phyloP scores from a whole-genome alignment of 2,888 invertebrate species.

The Andrena bicolor region DNA sequence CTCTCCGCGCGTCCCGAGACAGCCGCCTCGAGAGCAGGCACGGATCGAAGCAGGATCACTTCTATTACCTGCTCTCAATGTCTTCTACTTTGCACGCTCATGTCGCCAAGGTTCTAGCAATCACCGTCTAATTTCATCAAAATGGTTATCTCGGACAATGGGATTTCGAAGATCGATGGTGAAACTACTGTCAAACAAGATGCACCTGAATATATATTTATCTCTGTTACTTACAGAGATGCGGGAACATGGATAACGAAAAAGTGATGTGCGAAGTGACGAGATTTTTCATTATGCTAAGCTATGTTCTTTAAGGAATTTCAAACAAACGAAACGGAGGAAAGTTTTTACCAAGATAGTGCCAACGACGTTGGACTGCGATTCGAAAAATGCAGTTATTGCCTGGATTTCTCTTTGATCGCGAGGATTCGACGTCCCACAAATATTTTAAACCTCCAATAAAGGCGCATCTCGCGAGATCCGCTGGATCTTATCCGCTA shows the following conservation, averaged over 20 bases:
- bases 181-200: constrained; percentile 7
- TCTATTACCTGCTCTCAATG: constrained; percentile 26
- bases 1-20: constrained; percentile 4
- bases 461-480: constrained; percentile 5
- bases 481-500: constrained; percentile 30
- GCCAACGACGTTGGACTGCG: too few relatives aligned
- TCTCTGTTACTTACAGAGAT: too few relatives aligned
- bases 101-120: constrained; percentile 26
- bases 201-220: neutral
- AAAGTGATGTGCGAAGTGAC: too few relatives aligned
- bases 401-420: neutral
- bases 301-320: neutral
- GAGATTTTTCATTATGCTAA: too few relatives aligned
- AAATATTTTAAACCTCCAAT: constrained; percentile 11
- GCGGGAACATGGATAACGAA: too few relatives aligned
- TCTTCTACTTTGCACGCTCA: constrained; percentile 22
- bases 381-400: neutral
- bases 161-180: constrained; percentile 39
- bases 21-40: neutral
- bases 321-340: too few relatives aligned
- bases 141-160: constrained; percentile 30
- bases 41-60: constrained; percentile 15
- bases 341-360: too few relatives aligned
- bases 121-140: constrained; percentile 55
- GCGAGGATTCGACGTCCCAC: neutral